Conservation (phyloP, 2,797 vertebrate species). For the Helarctos malayanus region DNA sequence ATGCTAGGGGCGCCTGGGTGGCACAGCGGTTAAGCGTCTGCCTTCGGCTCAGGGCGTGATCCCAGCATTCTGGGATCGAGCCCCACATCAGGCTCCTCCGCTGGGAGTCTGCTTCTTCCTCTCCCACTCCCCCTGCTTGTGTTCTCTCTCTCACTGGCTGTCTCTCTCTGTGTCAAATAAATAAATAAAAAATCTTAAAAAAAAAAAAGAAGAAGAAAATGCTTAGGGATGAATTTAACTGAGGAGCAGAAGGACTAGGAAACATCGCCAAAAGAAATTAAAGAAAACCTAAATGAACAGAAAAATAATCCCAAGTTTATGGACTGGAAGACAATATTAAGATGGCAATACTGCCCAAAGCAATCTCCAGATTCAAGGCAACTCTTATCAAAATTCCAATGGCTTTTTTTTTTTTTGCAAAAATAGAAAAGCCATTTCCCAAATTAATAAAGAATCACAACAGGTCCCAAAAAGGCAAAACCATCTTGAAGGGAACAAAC, state of each 20-base stretch:
- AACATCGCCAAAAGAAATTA: conserved; percentile 14
- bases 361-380: background rate
- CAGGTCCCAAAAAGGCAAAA: background rate
- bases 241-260: background rate
- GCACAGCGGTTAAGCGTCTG: too few relatives aligned
- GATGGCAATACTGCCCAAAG: background rate
- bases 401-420: background rate
- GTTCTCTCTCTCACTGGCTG: too few relatives aligned
- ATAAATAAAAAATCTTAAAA: too few relatives aligned
- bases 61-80: too few relatives aligned
- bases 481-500: conserved; percentile 19
- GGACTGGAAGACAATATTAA: background rate
- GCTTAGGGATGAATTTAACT: conserved; percentile 17
- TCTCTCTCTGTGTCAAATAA: too few relatives aligned
- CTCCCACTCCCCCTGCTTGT: too few relatives aligned
- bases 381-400: background rate
- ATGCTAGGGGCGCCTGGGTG: too few relatives aligned
- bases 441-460: background rate
- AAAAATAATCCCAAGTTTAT: background rate
- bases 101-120: too few relatives aligned
- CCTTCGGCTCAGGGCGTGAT: too few relatives aligned
- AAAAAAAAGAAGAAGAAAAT: too few relatives aligned
- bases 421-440: background rate
- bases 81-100: too few relatives aligned
- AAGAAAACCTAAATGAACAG: background rate